Evolutionary conservation across 2,113 vertebrate genomes (phyloP).

Genomic region (Crotalus helleri): DNA sequence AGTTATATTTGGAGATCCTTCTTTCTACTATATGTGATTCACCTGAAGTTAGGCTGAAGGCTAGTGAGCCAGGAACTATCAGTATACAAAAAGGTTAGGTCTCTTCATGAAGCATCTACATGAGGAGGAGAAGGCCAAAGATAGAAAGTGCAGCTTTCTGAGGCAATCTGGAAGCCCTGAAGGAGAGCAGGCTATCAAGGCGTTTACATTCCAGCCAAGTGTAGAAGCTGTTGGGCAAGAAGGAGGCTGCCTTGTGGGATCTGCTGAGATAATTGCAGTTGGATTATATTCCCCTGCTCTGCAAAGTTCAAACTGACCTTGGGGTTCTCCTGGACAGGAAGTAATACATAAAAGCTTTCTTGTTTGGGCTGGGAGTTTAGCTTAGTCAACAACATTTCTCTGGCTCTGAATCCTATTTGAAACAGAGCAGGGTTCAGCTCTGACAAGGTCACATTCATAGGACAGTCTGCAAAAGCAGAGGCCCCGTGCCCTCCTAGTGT

Average conservation of each 20-base stretch:
- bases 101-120: background rate
- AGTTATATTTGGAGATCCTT: background rate
- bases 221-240: background rate
- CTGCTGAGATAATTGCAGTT: background rate
- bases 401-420: background rate
- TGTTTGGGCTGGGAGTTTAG: background rate
- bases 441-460: background rate
- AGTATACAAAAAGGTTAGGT: background rate
- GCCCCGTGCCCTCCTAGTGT: background rate
- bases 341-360: background rate
- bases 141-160: background rate
- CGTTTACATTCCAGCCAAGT: background rate
- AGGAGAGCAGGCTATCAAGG: background rate
- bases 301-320: background rate
- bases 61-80: background rate
- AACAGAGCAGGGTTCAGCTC: background rate
- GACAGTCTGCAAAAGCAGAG: background rate
- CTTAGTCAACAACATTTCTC: background rate
- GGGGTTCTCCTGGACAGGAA: background rate
- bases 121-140: background rate
- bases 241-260: background rate
- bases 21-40: background rate
- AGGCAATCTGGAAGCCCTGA: background rate
- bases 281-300: background rate
- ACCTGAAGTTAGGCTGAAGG: background rate